Evolutionary conservation across 2,888 invertebrate species (phyloP).

Genomic region (Leistus spinibarbis): DNA sequence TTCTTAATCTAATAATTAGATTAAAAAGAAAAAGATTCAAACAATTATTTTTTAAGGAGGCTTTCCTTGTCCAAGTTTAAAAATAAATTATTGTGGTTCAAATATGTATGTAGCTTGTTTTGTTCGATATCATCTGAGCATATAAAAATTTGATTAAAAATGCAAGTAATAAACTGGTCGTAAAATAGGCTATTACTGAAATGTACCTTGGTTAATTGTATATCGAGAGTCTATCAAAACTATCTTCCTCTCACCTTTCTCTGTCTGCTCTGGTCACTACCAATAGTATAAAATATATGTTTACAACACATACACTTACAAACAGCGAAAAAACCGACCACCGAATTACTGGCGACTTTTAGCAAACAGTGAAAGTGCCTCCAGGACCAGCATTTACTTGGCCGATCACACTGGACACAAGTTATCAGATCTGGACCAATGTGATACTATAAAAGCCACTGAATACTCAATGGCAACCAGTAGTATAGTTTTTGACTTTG

Average conservation of each 20-base stretch:
- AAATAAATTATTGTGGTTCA: too few species aligned
- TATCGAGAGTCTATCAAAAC: constrained; percentile 24
- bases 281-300: neutral
- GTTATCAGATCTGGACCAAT: constrained; percentile 49
- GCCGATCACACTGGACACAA: constrained; percentile 46
- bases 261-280: constrained; percentile 6
- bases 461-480: constrained; percentile 42
- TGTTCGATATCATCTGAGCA: too few species aligned
- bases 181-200: constrained; percentile 29
- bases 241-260: constrained; percentile 39
- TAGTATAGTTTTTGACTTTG: constrained; percentile 45
- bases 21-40: too few species aligned
- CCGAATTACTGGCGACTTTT: constrained; percentile 13
- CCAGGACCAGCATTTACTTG: constrained; percentile 41
- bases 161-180: constrained; percentile 29
- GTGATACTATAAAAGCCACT: constrained; percentile 47
- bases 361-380: constrained; percentile 36
- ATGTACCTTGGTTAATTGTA: constrained; percentile 23
- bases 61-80: too few species aligned
- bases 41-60: too few species aligned
- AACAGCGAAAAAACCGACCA: constrained; percentile 29
- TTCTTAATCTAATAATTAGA: too few species aligned
- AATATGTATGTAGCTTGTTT: too few species aligned
- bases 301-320: constrained; percentile 15
- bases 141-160: neutral